These are phyloP conservation scores for Ariopsis seemanni DNA, from an alignment of 2,113 vertebrate genomes.

Conservation along the genomic window DNA sequence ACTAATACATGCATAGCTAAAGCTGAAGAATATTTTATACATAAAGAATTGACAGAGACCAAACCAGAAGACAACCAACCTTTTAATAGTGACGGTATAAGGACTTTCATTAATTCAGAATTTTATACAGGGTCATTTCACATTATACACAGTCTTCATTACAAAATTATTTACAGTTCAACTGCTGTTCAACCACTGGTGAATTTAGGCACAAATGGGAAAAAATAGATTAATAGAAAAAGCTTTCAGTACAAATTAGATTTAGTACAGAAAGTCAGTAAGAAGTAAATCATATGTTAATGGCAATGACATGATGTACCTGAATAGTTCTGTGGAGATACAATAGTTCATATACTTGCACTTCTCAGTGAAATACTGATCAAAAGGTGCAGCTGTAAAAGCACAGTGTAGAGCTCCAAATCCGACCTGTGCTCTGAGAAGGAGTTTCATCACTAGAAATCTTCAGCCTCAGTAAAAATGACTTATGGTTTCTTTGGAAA, in stretches of 20 bases:
- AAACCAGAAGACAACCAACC: not conserved
- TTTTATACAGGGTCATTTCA: constrained; percentile 54
- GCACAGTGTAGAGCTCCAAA: constrained; percentile 19
- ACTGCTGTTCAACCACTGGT: constrained; percentile 20
- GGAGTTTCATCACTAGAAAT: not conserved
- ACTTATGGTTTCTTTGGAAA: constrained; percentile 42
- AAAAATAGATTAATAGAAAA: constrained; percentile 34
- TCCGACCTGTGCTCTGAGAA: not conserved
- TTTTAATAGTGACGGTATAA: constrained; percentile 5
- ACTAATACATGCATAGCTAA: not conserved
- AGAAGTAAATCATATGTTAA: constrained; percentile 20
- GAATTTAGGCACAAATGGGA: constrained; percentile 53
- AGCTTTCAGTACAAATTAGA: constrained; percentile 34
- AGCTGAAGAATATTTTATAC: not conserved
- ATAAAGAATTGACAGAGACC: not conserved
- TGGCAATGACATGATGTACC: constrained; percentile 1
- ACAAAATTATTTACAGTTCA: constrained; percentile 57
- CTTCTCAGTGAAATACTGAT: constrained; percentile 44
- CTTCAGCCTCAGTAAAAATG: constrained; percentile 5
- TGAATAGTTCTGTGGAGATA: constrained; percentile 5
- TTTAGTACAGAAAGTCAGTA: constrained; percentile 3
- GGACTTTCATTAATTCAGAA: constrained; percentile 25
- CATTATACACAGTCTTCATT: constrained; percentile 52
- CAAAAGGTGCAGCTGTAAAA: constrained; percentile 44
- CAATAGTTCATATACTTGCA: constrained; percentile 1